phyloP scores from a whole-genome alignment of 35 echinoderm and acorn worm species.

The Anneissia japonica region DNA sequence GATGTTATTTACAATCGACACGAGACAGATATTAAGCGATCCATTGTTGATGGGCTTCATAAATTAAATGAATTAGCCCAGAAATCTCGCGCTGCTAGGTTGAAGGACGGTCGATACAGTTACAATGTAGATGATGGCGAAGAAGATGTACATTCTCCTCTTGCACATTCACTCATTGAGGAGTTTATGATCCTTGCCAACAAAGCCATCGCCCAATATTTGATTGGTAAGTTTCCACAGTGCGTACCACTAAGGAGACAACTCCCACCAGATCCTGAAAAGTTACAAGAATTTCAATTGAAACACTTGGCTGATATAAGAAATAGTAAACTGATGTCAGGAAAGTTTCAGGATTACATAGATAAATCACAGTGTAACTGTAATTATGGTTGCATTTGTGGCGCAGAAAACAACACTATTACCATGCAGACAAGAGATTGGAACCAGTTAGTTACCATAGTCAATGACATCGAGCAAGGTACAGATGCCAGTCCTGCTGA shows the following conservation, averaged over 20 bases:
- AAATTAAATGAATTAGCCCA: slow-evolving; percentile 32
- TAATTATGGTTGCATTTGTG: background rate
- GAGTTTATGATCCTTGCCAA: slow-evolving; percentile 76
- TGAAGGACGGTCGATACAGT: slow-evolving; percentile 36
- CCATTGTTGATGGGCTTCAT: slow-evolving; percentile 11
- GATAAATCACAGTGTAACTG: background rate
- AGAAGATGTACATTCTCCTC: slow-evolving; percentile 1
- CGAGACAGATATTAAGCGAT: slow-evolving; percentile 17
- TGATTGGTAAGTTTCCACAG: slow-evolving; percentile 33
- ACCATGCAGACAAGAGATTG: background rate
- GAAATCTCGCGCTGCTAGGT: background rate
- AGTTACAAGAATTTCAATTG: slow-evolving; percentile 40
- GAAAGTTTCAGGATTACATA: background rate
- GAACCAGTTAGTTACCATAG: background rate
- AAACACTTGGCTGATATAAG: background rate
- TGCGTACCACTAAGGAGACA: slow-evolving; percentile 65
- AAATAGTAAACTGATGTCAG: background rate
- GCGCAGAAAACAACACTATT: background rate
- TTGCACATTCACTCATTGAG: slow-evolving; percentile 72
- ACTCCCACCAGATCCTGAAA: slow-evolving; percentile 37
- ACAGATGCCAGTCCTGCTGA: slow-evolving; percentile 7
- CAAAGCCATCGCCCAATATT: slow-evolving; percentile 49
- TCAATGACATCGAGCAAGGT: background rate
- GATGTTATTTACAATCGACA: background rate
- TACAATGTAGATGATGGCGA: slow-evolving; percentile 36